Evolutionary conservation across 2,797 vertebrate genomes (phyloP), one percentile per base, ranked within the genome.

Genomic region (Hippocampus kuda): DNA sequence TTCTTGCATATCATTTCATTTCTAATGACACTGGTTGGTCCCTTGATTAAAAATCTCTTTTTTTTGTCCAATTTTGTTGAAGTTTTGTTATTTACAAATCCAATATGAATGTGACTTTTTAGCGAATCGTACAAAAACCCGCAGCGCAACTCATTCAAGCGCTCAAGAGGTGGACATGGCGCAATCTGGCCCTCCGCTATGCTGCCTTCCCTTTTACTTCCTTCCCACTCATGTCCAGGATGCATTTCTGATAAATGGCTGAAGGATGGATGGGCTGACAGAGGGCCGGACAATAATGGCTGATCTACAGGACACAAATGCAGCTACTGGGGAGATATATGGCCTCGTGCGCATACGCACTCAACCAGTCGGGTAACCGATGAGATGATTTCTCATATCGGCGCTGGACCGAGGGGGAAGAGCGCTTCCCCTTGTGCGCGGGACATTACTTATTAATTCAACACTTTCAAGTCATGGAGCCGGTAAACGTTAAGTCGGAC

Each of bases 281-380:
- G 94, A 91, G 92, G 90, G 91, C 91, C 87, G 91, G 92, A 95
- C 94, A 94, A 95, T 96, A 96, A 96, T 91, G 93, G 91, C 93
- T 96, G 95, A 98, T 95, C 93, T 95, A 97, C 92, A 94, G 93
- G 93, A 95, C 93, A 93, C 91, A 92, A 94, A 93, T 92, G 90
- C 92, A 92, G 92, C 94, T 94, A 93, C 91, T 91, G 85, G 77
- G 86, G 91, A 94, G 94, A 96, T 97, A 95, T 94, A 96, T 96
- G 85, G 72, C 72, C 56, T 87, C 88, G 89, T 77, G 10, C 65
- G 18, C 26, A 89, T 91, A 87, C 91, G 89, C 92, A 91, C 90
- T 88, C 88, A 90, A 93, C 92, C 90, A 9, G 92, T 91, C 91
- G 92, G 90, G 92, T 91, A 93, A 92, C 92, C 93, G 89, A 93